A percentile compares a stretch with the other conserved stretches of the same genome.
These are phyloP conservation scores for Lacerta agilis DNA, from an alignment of 2,797 vertebrate genomes.

Conservation along the genomic window DNA sequence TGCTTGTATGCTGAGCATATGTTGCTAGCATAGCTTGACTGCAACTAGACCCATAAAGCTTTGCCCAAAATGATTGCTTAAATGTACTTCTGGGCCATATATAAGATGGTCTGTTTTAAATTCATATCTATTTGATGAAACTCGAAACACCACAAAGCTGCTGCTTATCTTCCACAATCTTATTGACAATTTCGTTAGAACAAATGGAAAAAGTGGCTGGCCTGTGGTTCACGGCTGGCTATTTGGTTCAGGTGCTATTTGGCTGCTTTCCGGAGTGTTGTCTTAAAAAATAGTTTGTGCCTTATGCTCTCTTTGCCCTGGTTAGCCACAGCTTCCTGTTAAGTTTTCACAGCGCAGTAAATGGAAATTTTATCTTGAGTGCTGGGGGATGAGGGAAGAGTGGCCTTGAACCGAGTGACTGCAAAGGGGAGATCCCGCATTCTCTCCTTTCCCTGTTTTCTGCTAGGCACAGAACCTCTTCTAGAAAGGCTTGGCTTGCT, in stretches of 20 bases:
- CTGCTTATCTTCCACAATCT: neutral
- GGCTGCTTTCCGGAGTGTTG: neutral
- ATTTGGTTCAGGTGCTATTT: rapidly evolving
- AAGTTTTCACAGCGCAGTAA: neutral
- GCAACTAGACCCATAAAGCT: neutral
- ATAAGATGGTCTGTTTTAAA: neutral
- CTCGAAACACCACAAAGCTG: neutral
- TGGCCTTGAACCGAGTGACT: neutral
- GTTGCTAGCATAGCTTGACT: neutral
- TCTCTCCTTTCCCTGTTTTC: neutral
- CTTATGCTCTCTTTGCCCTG: neutral
- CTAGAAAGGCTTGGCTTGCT: neutral
- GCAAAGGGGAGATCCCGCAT: neutral
- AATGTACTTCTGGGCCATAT: neutral
- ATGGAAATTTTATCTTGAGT: conserved; percentile 9
- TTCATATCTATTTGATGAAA: neutral
- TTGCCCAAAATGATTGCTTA: neutral
- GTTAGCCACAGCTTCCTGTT: conserved; percentile 40
- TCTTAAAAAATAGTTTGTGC: neutral
- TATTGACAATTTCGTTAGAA: conserved; percentile 25
- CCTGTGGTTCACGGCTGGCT: rapidly evolving
- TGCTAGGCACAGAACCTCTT: neutral
- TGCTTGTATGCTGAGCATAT: neutral
- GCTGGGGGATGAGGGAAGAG: rapidly evolving
- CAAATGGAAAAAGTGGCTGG: conserved; percentile 50